Conservation (phyloP, 2,888 invertebrate genomes). For the Conops quadrifasciatus region DNA sequence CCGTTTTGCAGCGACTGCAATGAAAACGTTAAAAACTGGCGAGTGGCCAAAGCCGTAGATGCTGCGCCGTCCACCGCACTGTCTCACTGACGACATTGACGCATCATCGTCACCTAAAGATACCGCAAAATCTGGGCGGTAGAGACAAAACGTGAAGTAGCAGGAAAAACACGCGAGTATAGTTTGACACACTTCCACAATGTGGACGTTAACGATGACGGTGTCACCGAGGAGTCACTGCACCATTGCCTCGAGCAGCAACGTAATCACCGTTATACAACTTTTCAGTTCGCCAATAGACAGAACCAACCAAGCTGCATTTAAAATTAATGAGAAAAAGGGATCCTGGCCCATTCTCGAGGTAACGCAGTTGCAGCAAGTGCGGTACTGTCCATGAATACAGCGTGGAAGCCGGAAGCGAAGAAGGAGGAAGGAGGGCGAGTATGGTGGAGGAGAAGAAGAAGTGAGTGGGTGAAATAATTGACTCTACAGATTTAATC, state of each 20-base stretch:
- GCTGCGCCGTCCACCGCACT: constrained; percentile 16
- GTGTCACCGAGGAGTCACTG: background rate
- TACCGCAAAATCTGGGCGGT: constrained; percentile 3
- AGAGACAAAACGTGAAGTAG: background rate
- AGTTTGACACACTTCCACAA: constrained; percentile 38
- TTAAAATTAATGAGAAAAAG: constrained; percentile 49
- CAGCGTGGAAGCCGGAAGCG: too few species aligned
- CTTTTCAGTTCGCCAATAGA: constrained; percentile 25
- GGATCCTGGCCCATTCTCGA: constrained; percentile 38
- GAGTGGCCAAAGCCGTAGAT: constrained; percentile 23
- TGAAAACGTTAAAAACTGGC: constrained; percentile 1
- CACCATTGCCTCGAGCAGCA: constrained; percentile 35
- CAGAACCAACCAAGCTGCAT: constrained; percentile 40
- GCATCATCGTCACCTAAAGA: background rate
- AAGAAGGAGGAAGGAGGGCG: too few species aligned
- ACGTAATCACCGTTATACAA: constrained; percentile 26
- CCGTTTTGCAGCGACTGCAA: background rate
- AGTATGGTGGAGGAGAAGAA: too few species aligned
- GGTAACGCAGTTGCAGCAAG: constrained; percentile 9
- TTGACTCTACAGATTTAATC: too few species aligned
- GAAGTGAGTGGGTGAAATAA: too few species aligned
- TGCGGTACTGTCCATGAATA: too few species aligned
- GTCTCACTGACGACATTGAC: constrained; percentile 18
- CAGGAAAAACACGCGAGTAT: background rate
- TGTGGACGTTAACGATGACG: background rate